Percentiles rank a stretch among this genome's conserved stretches.
Conservation (phyloP, 2,113 vertebrate species). For the Speoplatyrhinus poulsoni region DNA sequence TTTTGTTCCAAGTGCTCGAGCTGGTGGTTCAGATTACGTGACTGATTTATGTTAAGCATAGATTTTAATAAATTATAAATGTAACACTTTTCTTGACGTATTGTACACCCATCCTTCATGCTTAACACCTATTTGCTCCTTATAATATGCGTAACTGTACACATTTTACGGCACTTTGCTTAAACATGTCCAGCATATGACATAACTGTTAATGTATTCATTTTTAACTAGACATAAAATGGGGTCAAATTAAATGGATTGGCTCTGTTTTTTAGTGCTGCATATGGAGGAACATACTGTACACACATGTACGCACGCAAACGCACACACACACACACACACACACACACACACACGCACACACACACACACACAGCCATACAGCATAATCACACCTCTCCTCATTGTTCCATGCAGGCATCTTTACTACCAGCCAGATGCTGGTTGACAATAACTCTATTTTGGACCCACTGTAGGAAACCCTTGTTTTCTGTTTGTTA, state of each 20-base stretch:
- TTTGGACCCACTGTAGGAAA: conserved; percentile 26
- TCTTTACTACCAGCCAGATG: conserved; percentile 28
- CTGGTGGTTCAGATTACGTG: conserved; percentile 19
- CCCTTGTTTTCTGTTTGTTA: conserved; percentile 10
- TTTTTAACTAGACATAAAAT: too few species aligned
- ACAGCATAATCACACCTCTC: conserved; percentile 23
- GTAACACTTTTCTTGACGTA: conserved; percentile 13
- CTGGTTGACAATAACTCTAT: conserved; percentile 24
- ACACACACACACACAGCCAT: conserved; percentile 5
- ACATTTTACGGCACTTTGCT: too few species aligned
- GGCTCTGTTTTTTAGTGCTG: not conserved
- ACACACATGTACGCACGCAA: too few species aligned
- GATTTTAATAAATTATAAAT: conserved; percentile 43
- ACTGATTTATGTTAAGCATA: conserved; percentile 21
- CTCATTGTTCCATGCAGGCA: conserved; percentile 31
- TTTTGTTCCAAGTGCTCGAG: conserved; percentile 5
- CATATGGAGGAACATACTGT: conserved; percentile 6
- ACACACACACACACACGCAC: conserved; percentile 2
- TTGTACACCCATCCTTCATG: too few species aligned
- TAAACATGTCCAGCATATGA: too few species aligned
- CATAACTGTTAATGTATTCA: too few species aligned
- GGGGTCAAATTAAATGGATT: not conserved
- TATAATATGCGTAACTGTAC: too few species aligned
- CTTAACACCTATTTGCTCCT: too few species aligned
- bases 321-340: conserved; percentile 1